Evolutionary conservation across 2,113 vertebrate genomes (phyloP).

Genomic region (Azemiops feae): DNA sequence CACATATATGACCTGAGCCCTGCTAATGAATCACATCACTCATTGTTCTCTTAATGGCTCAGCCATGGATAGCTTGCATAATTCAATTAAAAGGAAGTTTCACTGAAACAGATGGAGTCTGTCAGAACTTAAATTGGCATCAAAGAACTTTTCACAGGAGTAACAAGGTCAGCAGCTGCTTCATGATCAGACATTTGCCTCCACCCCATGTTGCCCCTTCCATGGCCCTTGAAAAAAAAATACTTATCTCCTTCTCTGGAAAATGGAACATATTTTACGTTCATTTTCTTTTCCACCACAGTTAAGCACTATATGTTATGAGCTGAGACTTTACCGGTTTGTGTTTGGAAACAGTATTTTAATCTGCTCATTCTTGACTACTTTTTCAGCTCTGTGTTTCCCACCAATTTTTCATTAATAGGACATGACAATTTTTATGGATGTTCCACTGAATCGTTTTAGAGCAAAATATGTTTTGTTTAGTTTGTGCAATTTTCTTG

Average conservation of each 20-base stretch:
- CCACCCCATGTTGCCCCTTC: background rate
- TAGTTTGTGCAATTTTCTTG: background rate
- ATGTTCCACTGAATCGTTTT: background rate
- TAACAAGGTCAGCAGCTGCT: background rate
- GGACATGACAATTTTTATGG: background rate
- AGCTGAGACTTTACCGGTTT: background rate
- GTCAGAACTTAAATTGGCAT: slow-evolving; percentile 6
- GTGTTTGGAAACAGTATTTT: background rate
- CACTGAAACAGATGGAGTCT: slow-evolving; percentile 50
- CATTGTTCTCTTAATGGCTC: slow-evolving; percentile 47
- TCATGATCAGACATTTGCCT: background rate
- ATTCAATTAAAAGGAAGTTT: slow-evolving; percentile 52
- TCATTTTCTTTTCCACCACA: background rate
- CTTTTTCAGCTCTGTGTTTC: background rate
- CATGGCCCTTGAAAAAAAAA: background rate
- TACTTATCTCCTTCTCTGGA: background rate
- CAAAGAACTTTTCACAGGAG: background rate
- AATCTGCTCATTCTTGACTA: background rate
- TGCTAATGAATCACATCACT: slow-evolving; percentile 42
- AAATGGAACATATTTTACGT: background rate
- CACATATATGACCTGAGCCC: slow-evolving; percentile 2
- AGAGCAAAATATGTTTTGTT: background rate
- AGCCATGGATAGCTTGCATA: slow-evolving; percentile 40
- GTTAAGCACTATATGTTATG: background rate
- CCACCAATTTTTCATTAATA: background rate